These are phyloP conservation scores for Calliopum simillimum DNA, from an alignment of 2,888 invertebrate species.

Conservation along the genomic window DNA sequence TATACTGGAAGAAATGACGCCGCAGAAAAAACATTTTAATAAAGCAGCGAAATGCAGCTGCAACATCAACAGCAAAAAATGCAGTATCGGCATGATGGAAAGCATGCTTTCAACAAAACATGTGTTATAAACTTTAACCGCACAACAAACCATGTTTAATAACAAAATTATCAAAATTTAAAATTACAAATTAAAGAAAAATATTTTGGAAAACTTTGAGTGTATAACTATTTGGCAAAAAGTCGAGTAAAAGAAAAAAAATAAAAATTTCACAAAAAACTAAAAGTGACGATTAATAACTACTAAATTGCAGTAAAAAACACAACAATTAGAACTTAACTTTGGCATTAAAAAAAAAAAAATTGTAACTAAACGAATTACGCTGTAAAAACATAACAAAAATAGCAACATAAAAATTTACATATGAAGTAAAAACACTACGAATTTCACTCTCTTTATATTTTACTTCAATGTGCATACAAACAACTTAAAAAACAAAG, in stretches of 20 bases:
- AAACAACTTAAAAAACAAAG: constrained; percentile 4
- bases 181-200: no score
- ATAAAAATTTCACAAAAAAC: no score
- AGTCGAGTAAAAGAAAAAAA: no score
- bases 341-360: no score
- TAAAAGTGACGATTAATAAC: no score
- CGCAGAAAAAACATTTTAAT: not conserved
- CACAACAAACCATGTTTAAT: no score
- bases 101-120: not conserved
- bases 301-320: no score
- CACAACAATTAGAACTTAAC: no score
- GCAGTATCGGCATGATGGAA: not conserved
- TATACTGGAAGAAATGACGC: not conserved
- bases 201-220: no score
- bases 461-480: not conserved
- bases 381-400: constrained; percentile 1
- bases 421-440: not conserved
- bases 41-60: not conserved
- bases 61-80: not conserved
- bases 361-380: no score
- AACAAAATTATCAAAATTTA: no score
- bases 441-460: not conserved
- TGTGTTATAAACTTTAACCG: not conserved
- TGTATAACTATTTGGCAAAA: no score
- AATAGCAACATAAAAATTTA: not conserved